phyloP scores from a whole-genome alignment of 2,888 invertebrate species.

The Uropetala carovei region DNA sequence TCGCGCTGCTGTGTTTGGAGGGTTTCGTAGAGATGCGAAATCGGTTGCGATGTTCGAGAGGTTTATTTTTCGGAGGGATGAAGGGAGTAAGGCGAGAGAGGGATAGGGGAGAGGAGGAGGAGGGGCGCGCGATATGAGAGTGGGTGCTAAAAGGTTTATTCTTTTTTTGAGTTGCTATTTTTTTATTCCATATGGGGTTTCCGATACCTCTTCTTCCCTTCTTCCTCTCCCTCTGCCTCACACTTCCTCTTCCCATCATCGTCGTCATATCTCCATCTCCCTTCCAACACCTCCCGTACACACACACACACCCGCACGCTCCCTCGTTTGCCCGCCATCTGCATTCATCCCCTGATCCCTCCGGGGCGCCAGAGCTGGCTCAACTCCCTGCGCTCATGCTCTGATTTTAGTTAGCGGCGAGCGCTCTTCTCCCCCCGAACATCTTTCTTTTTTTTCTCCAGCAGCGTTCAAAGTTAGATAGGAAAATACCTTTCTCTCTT shows the following conservation, averaged over 20 bases:
- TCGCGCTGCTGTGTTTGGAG: constrained; percentile 31
- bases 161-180: not conserved
- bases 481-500: not conserved
- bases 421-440: constrained; percentile 1
- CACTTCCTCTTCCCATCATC: not conserved
- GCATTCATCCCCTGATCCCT: constrained; percentile 30
- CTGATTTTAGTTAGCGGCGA: not conserved
- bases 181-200: constrained; percentile 29
- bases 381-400: not conserved
- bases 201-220: not conserved
- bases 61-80: not conserved
- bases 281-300: not conserved
- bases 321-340: not conserved
- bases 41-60: not conserved
- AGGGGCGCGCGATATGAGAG: not conserved
- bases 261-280: not conserved
- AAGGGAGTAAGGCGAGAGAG: not conserved
- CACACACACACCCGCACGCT: not conserved
- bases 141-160: constrained; percentile 41
- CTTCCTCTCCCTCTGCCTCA: not conserved
- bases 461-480: no score
- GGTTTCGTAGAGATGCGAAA: not conserved
- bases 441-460: not conserved
- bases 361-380: not conserved
- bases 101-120: not conserved